Percentiles rank a stretch among this genome's conserved stretches.
Evolutionary conservation across 2,797 vertebrate species (phyloP).

Genomic region (Erithacus rubecula): DNA sequence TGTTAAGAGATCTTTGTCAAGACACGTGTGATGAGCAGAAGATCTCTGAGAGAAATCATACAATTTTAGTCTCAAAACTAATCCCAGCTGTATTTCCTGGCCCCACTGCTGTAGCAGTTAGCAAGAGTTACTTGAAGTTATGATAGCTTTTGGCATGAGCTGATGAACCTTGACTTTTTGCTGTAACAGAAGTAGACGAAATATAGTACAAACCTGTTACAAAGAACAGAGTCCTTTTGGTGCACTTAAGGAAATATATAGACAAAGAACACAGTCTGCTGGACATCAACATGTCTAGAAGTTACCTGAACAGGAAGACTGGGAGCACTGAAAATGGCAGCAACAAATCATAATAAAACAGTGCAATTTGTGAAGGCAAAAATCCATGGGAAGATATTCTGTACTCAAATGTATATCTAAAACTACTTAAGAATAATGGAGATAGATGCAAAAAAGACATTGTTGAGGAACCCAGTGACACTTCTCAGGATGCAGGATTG

Average conservation of each 20-base stretch:
- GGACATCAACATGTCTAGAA: background rate
- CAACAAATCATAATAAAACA: background rate
- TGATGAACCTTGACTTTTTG: background rate
- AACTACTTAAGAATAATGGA: background rate
- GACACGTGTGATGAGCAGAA: background rate
- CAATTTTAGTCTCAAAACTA: background rate
- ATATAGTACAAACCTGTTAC: background rate
- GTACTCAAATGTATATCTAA: background rate
- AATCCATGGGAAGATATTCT: rapidly evolving
- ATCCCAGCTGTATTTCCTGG: background rate
- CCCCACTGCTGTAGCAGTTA: background rate
- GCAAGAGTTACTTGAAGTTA: background rate
- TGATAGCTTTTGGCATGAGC: background rate
- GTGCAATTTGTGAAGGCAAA: background rate
- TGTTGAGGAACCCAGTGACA: background rate
- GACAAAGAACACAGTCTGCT: background rate
- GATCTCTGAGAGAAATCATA: background rate
- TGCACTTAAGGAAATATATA: background rate
- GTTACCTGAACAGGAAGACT: background rate
- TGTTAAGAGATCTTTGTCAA: background rate
- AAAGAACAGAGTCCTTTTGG: background rate
- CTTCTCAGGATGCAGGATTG: background rate
- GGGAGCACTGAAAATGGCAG: background rate
- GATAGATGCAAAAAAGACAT: background rate
- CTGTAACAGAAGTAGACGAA: background rate